Evolutionary conservation across 2,888 invertebrate genomes (phyloP), one percentile per base, ranked within the genome.

Genomic region (Lacanobia wlatinum): DNA sequence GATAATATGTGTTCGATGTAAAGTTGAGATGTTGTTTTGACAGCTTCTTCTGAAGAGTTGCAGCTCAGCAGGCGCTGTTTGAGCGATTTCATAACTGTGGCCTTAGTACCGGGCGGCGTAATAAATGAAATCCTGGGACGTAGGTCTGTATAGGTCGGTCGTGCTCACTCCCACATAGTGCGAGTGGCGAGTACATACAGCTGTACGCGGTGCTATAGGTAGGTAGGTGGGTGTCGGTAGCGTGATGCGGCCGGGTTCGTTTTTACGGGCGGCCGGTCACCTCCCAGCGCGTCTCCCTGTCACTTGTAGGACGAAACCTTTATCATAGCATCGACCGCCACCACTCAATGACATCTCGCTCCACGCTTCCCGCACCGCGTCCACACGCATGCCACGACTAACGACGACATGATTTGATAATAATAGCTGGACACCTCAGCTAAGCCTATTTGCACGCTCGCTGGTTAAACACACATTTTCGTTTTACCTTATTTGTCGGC

Each of bases 241-340:
- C 75, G 73, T 76, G 82, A 69, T 75, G 72, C 84, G 84, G 78
- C 72, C 83, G 83, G 84, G 83, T 77, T 83, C 83, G 83, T 83
- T 85, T 84, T 85, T 84, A 84, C 85, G 84, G 85, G 82, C 85
- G 85, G 84, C 71, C 84, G 84, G 81, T 73, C 84, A 75, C 84
- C 84, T 83, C 84, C 83, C 83, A 65, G 80, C 50, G 50, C 69
- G 78, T 81, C 81, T 85, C 82, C 85, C 83, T 78, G 85, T 84
- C 85, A 83, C 72, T 82, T 70, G 82, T 73, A 83, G 84, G 85
- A 84, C 84, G 76, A 82, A 66, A 80, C 84, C 84, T 85, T 84
- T 84, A 79, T 85, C 84, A 83, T 73, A 73, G 76, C 81, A 76
- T 82, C 85, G 84, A 79, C 85, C 84, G 85, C 59, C 82, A 65